phyloP scores from a whole-genome alignment of 1,140 invertebrate genomes.

The Drosophila dunni region DNA sequence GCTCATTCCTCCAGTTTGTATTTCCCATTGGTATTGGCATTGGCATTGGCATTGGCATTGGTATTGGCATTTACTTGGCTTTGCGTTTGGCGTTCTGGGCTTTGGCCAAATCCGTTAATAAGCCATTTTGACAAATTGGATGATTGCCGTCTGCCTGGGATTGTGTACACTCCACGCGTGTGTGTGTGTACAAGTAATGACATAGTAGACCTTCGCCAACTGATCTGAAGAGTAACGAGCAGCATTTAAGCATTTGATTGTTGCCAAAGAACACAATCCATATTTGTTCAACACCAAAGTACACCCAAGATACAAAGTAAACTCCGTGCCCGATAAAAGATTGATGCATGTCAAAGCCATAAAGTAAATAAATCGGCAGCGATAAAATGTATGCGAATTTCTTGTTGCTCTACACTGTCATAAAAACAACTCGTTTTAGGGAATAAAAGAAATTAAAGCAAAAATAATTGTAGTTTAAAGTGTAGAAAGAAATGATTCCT shows the following conservation, averaged over 20 bases:
- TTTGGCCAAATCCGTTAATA: slow-evolving; percentile 76
- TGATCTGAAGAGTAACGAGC: slow-evolving; percentile 30
- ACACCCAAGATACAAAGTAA: slow-evolving; percentile 15
- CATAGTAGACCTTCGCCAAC: slow-evolving; percentile 27
- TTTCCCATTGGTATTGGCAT: slow-evolving; percentile 54
- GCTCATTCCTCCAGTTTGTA: slow-evolving; percentile 31
- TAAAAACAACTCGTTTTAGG: neutral
- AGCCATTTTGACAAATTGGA: slow-evolving; percentile 82
- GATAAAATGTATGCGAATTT: neutral
- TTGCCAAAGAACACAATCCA: neutral
- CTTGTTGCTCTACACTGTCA: neutral
- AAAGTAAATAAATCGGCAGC: slow-evolving; percentile 3
- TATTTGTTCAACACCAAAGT: slow-evolving; percentile 18
- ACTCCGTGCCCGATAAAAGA: neutral
- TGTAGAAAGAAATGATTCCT: neutral
- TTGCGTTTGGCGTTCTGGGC: slow-evolving; percentile 49
- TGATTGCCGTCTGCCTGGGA: slow-evolving; percentile 56
- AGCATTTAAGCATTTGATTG: slow-evolving; percentile 35
- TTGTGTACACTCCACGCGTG: slow-evolving; percentile 10
- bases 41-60: slow-evolving; percentile 64
- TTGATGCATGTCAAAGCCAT: slow-evolving; percentile 5
- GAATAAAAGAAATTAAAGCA: neutral
- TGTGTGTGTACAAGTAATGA: slow-evolving; percentile 8
- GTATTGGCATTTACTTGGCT: slow-evolving; percentile 60
- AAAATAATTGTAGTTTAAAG: neutral